Evolutionary conservation across 2,113 vertebrate species (phyloP).

Genomic region (Sylvia atricapilla): DNA sequence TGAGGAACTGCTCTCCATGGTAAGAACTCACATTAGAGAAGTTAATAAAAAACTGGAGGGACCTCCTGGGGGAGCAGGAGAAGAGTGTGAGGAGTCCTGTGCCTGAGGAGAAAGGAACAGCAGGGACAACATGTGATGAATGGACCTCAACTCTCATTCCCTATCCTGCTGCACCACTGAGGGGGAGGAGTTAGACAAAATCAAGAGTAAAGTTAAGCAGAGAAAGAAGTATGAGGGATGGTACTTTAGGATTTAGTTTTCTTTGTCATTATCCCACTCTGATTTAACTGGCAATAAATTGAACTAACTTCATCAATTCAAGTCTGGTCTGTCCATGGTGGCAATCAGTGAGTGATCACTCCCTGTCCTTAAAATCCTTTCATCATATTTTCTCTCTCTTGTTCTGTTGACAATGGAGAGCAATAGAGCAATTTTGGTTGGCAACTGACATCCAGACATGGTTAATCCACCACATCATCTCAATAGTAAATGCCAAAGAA

Average conservation of each 20-base stretch:
- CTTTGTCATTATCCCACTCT: neutral
- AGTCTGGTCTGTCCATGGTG: neutral
- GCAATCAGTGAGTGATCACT: neutral
- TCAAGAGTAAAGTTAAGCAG: neutral
- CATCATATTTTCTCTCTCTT: neutral
- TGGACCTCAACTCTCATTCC: neutral
- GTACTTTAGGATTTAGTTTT: neutral
- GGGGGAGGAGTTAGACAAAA: neutral
- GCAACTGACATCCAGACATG: neutral
- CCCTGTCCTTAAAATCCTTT: neutral
- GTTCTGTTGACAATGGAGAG: neutral
- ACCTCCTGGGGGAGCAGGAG: neutral
- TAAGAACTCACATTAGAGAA: neutral
- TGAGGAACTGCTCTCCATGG: neutral
- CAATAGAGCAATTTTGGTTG: rapidly evolving
- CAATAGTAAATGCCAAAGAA: neutral
- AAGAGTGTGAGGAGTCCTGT: neutral
- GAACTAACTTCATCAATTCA: neutral
- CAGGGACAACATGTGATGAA: neutral
- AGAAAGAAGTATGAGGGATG: neutral
- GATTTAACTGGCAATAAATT: neutral
- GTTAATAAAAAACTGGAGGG: neutral
- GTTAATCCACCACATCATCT: neutral
- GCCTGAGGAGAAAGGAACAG: neutral
- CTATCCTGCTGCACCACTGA: neutral